phyloP scores from a whole-genome alignment of 1,140 invertebrate genomes.

The Drosophila navojoa region DNA sequence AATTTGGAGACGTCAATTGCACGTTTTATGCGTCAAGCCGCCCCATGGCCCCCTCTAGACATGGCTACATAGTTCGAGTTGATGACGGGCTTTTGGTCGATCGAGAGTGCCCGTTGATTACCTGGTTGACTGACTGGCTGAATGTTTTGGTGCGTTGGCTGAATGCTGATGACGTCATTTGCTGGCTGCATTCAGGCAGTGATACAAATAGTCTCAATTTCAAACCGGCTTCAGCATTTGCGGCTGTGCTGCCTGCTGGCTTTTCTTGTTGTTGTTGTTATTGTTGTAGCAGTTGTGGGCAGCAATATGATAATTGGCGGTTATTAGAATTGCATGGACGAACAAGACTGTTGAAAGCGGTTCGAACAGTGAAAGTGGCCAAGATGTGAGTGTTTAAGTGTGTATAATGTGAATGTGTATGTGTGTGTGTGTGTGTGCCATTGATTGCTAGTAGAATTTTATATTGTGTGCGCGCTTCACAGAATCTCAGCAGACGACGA shows the following conservation, averaged over 20 bases:
- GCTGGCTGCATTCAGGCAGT: constrained; percentile 31
- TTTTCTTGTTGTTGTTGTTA: no score
- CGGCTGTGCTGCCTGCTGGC: constrained; percentile 4
- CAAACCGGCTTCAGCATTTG: constrained; percentile 41
- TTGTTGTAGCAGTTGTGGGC: constrained; percentile 34
- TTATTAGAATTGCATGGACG: constrained; percentile 71
- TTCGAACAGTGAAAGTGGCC: constrained; percentile 48
- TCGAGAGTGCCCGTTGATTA: constrained; percentile 4
- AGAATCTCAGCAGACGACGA: constrained; percentile 24
- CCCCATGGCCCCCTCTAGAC: constrained; percentile 11
- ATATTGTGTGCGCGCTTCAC: constrained; percentile 14
- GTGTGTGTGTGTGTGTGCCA: background rate
- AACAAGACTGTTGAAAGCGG: constrained; percentile 45
- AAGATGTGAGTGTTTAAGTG: constrained; percentile 17
- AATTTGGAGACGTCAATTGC: constrained; percentile 61
- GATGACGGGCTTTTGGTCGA: background rate
- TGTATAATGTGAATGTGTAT: background rate
- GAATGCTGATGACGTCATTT: constrained; percentile 32
- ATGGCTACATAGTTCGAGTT: constrained; percentile 22
- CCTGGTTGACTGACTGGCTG: constrained; percentile 4
- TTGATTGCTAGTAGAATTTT: constrained; percentile 14
- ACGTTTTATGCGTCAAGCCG: constrained; percentile 59
- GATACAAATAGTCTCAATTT: constrained; percentile 24
- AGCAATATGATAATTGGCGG: constrained; percentile 61
- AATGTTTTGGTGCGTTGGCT: constrained; percentile 17